Percentiles rank a stretch among this genome's conserved stretches.
phyloP scores from a whole-genome alignment of 2,113 vertebrate genomes.

The Ammodytes dubius region DNA sequence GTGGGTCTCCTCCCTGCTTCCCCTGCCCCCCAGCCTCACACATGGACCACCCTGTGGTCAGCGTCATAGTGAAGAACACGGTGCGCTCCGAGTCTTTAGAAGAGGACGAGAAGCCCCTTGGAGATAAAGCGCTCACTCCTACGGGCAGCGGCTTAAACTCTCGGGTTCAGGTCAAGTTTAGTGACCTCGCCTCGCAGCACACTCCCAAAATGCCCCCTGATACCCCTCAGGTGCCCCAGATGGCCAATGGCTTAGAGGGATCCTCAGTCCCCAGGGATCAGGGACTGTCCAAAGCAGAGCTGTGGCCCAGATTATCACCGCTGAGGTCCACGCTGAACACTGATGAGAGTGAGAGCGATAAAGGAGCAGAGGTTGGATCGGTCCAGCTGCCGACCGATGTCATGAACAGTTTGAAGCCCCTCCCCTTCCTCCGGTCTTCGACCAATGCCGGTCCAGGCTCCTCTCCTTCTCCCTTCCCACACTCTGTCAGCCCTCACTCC shows the following conservation, averaged over 20 bases:
- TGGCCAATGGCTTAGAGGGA: slow-evolving; percentile 73
- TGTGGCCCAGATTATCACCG: slow-evolving; percentile 66
- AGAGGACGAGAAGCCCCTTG: slow-evolving; percentile 41
- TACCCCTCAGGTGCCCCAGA: slow-evolving; percentile 46
- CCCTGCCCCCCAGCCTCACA: slow-evolving; percentile 66
- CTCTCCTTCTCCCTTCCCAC: slow-evolving; percentile 28
- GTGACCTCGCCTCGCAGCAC: slow-evolving; percentile 51
- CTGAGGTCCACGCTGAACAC: slow-evolving; percentile 56
- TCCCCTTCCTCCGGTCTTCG: slow-evolving; percentile 41
- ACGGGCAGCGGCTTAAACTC: slow-evolving; percentile 32
- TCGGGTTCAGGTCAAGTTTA: slow-evolving; percentile 47
- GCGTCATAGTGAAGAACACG: slow-evolving; percentile 96
- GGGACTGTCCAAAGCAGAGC: slow-evolving; percentile 53
- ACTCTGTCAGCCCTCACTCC: slow-evolving; percentile 37
- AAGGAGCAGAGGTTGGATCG: slow-evolving; percentile 15
- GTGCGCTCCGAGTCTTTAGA: slow-evolving; percentile 89
- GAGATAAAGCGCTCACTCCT: slow-evolving; percentile 26
- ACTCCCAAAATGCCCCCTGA: slow-evolving; percentile 37
- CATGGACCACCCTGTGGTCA: slow-evolving; percentile 88
- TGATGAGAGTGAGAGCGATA: slow-evolving; percentile 35
- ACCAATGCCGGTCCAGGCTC: background rate
- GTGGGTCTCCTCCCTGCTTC: slow-evolving; percentile 71
- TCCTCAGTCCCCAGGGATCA: slow-evolving; percentile 22
- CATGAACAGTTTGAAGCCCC: slow-evolving; percentile 69
- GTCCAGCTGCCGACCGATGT: slow-evolving; percentile 47